Base-by-base conservation (phyloP, 1,140 invertebrate species). In the Protaetia brevitarsis region DNA sequence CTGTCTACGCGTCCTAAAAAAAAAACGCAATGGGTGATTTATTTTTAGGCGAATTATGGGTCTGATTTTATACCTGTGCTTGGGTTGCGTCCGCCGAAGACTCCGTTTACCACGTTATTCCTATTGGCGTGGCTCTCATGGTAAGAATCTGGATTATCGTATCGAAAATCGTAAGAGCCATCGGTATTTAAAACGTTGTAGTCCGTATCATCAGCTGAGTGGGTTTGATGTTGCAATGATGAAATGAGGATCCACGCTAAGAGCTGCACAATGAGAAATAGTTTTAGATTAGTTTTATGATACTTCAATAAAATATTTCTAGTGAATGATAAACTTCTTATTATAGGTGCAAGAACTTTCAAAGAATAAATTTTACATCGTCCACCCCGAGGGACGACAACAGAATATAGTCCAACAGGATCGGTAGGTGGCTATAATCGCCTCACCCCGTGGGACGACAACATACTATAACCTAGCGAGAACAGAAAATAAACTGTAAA, bases 141-240 rank as follows among this genome's bases (percentile, higher is more conserved):
- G 74, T 86, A 88, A 68, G 83, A 85, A 73, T 89, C 86, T 74
- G 86, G 82, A 73, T 87, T 88, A 51, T 84, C 79, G 73, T 87
- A 89, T 69, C 86, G 84, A 77, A 87, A 88, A 77, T 85, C 82
- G 71, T 82, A 88, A 19, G 86, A 87, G 70, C 86, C 86, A 78
- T 87, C 85, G n/a, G 79, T 80, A 69, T 86, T 70, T 11, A 76
- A 37, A 2, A 76, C 56, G 41, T 78, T 77, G 60, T 73, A 78
- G 65, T 77, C 75, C n/a, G n/a, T n/a, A 58, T 74, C 71, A 41
- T 75, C 73, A 11, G 62, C 75, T 16, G 16, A 13, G 13, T 13
- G 30, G 2, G 26, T 27, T 23, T 23, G 5, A 8, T 19, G 26
- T 10, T 3, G 2, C 8, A 19, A 8, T 2, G 11, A 23, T 51